Base-by-base conservation (phyloP, 2,113 vertebrate species). In the Ptilorrhoa leucosticta region DNA sequence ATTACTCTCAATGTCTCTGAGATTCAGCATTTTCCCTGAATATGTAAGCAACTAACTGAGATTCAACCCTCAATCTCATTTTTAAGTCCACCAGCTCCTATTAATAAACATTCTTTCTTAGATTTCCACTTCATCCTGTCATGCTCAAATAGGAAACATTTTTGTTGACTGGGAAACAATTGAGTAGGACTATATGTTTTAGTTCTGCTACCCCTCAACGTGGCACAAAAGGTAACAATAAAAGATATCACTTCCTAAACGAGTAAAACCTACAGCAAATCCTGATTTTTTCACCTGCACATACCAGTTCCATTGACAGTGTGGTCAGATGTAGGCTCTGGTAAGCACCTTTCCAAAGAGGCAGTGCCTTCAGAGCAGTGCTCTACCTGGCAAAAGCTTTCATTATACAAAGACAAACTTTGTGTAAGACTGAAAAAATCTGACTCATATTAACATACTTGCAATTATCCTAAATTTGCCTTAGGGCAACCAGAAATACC, bases 51-150 rank as follows among this genome's bases (percentile, higher is more conserved):
- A 48, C 30, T 70, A 90, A 63, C 28, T 79, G 33, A 13, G 37
- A 76, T 83, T 66, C 30, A 44, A 61, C 35, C 6, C 37, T 77
- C 69, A 91, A 53, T 26, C 37, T 83, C 7, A 0, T 76, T 81
- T 87, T 87, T 64, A 93, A 90, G 37, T 47, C 53, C 40, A 79
- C 22, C 40, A 61, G 61, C 37, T 84, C 87, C 70, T 83, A 89
- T 47, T 87, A 93, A 95, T 68, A 94, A 91, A 91, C 58, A 37
- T 58, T 89, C 66, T 72, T 81, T 58, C 89, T 85, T 81, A 88
- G 70, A 87, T 77, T 95, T 85, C 78, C 26, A 91, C 17, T 83
- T 80, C 87, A 83, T 66, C 31, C 58, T 83, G 50, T 63, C 93
- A 66, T 50, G 45, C 50, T 80, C 19, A n/a, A 77, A 93, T 33